phyloP scores from a whole-genome alignment of 2,797 vertebrate genomes.

The Enteromius thamalakanensis region DNA sequence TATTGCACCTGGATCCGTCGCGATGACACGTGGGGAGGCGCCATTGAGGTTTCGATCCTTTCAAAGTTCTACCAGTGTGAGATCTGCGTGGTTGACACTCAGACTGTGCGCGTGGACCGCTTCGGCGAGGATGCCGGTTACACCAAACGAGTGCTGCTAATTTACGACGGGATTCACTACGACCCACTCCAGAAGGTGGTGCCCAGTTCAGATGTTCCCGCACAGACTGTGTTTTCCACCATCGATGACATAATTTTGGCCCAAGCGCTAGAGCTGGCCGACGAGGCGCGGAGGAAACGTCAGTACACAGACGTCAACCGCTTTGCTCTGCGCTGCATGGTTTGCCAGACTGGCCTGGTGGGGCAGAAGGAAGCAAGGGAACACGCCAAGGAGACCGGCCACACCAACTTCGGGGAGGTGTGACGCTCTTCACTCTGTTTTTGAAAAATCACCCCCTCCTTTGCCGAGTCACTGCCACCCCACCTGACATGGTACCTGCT shows the following conservation, averaged over 20 bases:
- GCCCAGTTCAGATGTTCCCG: conserved; percentile 81
- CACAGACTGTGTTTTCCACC: conserved; percentile 92
- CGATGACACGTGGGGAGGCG: conserved; percentile 96
- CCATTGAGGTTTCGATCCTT: conserved; percentile 95
- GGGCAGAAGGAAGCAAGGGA: conserved; percentile 94
- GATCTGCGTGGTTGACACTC: conserved; percentile 98
- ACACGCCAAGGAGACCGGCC: conserved; percentile 96
- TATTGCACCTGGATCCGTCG: conserved; percentile 95
- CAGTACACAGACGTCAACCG: conserved; percentile 95
- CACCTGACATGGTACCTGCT: conserved; percentile 64
- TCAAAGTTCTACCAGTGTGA: conserved; percentile 97
- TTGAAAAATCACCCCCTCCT: conserved; percentile 9
- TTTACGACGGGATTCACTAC: conserved; percentile 98
- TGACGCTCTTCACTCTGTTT: conserved; percentile 68
- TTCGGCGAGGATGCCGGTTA: conserved; percentile 97
- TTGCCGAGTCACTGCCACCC: conserved; percentile 27
- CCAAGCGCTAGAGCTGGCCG: conserved; percentile 92
- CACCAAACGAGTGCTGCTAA: conserved; percentile 88
- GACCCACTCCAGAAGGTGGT: conserved; percentile 88
- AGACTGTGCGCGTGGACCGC: conserved; percentile 94
- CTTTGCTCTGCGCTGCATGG: conserved; percentile 93
- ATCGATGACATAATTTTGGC: conserved; percentile 90
- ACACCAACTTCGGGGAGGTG: conserved; percentile 97
- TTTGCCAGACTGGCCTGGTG: conserved; percentile 95
- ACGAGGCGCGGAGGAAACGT: conserved; percentile 90